A percentile compares a stretch with the other conserved stretches of the same genome.
These are phyloP conservation scores for Sinosuthora webbiana DNA, from an alignment of 2,113 vertebrate genomes.

Conservation along the genomic window DNA sequence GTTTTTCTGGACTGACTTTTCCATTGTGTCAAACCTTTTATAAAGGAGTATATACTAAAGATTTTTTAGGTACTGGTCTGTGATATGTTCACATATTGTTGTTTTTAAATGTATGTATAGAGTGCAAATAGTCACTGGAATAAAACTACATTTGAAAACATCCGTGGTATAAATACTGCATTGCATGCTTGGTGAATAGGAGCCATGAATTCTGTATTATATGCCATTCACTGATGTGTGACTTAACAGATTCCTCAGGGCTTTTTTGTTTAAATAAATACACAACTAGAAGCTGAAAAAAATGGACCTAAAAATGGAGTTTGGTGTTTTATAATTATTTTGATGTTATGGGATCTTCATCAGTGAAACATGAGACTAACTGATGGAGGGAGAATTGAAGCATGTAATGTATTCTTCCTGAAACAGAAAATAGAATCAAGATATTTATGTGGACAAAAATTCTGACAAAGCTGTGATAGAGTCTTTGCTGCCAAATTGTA, in stretches of 20 bases:
- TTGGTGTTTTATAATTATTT: background rate
- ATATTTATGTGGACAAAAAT: background rate
- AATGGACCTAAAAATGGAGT: background rate
- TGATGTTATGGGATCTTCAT: background rate
- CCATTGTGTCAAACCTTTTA: slow-evolving; percentile 73
- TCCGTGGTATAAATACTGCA: background rate
- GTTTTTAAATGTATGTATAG: slow-evolving; percentile 68
- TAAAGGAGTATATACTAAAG: slow-evolving; percentile 73
- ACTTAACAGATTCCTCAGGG: slow-evolving; percentile 1
- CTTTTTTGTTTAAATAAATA: slow-evolving; percentile 21
- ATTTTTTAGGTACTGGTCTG: slow-evolving; percentile 53
- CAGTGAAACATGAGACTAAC: background rate
- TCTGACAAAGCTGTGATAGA: background rate
- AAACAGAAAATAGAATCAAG: background rate
- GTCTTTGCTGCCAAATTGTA: background rate
- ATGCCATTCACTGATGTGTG: background rate
- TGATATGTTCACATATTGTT: slow-evolving; percentile 55
- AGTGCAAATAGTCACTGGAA: slow-evolving; percentile 73
- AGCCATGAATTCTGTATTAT: background rate
- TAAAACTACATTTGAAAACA: slow-evolving; percentile 62
- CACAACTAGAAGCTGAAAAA: background rate
- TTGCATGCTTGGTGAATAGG: background rate
- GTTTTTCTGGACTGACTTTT: slow-evolving; percentile 53
- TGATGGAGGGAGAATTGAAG: background rate
- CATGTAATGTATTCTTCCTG: background rate